Evolutionary conservation across 2,113 vertebrate genomes (phyloP).

Genomic region (Phalacrocorax brasilianus): DNA sequence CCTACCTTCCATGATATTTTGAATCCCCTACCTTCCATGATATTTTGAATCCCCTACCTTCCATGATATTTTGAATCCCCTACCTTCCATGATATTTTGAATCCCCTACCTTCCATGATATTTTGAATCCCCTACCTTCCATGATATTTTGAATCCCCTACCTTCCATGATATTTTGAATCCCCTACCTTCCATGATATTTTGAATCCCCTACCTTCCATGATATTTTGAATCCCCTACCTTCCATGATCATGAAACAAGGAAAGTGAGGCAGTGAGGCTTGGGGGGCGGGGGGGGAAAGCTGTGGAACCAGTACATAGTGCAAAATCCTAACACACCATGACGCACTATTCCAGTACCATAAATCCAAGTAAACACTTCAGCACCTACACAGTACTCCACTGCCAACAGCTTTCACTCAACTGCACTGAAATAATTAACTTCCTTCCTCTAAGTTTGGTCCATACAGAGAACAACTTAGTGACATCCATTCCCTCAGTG

Average conservation of each 20-base stretch:
- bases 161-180: not conserved
- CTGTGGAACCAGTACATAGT: not conserved
- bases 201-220: not conserved
- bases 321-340: not conserved
- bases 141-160: not conserved
- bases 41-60: not conserved
- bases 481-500: not conserved
- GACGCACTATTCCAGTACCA: not conserved
- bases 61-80: not conserved
- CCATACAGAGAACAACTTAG: not conserved
- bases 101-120: not conserved
- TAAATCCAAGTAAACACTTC: not conserved
- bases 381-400: not conserved
- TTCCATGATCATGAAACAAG: not conserved
- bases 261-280: not conserved
- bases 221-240: not conserved
- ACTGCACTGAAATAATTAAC: not conserved
- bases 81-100: not conserved
- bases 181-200: not conserved
- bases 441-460: not conserved
- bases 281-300: no score
- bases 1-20: not conserved
- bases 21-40: not conserved
- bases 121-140: not conserved
- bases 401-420: not conserved